Evolutionary conservation across 2,888 invertebrate species (phyloP).

Genomic region (Dryobotodes eremita): DNA sequence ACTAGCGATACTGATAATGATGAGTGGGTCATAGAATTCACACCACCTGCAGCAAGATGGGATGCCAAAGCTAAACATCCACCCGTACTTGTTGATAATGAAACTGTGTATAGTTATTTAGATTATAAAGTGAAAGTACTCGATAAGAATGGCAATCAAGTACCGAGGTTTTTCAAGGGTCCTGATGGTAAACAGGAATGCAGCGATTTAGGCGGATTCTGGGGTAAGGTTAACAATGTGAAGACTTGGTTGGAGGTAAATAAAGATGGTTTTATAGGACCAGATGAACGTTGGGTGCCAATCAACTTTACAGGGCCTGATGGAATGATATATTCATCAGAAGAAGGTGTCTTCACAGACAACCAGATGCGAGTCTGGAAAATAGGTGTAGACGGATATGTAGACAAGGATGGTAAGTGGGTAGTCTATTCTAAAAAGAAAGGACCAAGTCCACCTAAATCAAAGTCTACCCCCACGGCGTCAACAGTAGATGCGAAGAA

Average conservation of each 20-base stretch:
- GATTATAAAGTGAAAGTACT: slow-evolving; percentile 86
- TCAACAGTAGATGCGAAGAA: slow-evolving; percentile 67
- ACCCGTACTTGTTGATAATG: slow-evolving; percentile 73
- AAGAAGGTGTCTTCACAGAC: slow-evolving; percentile 84
- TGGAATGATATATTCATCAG: slow-evolving; percentile 83
- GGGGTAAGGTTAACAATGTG: slow-evolving; percentile 73
- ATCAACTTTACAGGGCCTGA: slow-evolving; percentile 86
- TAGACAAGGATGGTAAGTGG: slow-evolving; percentile 86
- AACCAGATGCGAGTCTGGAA: slow-evolving; percentile 74
- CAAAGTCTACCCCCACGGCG: slow-evolving; percentile 71
- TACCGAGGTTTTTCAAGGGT: slow-evolving; percentile 85
- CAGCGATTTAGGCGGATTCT: slow-evolving; percentile 88
- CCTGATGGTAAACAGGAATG: slow-evolving; percentile 86
- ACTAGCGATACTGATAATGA: slow-evolving; percentile 87
- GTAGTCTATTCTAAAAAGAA: slow-evolving; percentile 78
- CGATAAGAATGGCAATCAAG: slow-evolving; percentile 84
- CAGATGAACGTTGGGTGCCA: slow-evolving; percentile 86
- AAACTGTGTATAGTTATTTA: slow-evolving; percentile 83
- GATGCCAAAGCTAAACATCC: slow-evolving; percentile 84
- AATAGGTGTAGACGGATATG: slow-evolving; percentile 86
- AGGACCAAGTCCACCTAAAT: slow-evolving; percentile 48
- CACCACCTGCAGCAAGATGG: slow-evolving; percentile 84
- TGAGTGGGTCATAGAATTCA: slow-evolving; percentile 87
- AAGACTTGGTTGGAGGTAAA: slow-evolving; percentile 85
- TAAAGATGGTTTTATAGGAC: slow-evolving; percentile 87